Conservation (phyloP, 2,888 invertebrate genomes). For the Muschampia plurimacula region DNA sequence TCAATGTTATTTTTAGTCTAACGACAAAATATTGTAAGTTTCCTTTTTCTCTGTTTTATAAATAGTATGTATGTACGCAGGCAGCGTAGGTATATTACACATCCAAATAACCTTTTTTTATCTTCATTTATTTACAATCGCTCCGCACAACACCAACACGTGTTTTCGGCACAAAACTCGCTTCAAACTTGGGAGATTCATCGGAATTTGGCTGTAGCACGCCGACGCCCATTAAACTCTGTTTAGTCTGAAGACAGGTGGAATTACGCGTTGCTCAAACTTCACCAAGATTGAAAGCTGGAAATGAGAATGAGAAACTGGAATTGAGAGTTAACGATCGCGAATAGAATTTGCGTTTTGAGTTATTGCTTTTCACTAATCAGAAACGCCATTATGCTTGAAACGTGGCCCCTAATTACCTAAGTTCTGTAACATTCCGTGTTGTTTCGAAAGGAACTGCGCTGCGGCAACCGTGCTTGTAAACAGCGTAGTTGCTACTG, state of each 20-base stretch:
- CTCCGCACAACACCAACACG: constrained; percentile 1
- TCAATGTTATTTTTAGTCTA: too few species aligned
- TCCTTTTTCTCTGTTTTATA: too few species aligned
- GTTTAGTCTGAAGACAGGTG: constrained; percentile 67
- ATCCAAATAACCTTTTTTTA: too few species aligned
- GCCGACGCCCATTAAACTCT: constrained; percentile 61
- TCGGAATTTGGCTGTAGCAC: constrained; percentile 50
- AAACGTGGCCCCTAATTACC: constrained; percentile 27
- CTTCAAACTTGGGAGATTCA: constrained; percentile 55
- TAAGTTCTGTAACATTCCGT: constrained; percentile 16
- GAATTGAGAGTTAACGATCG: constrained; percentile 42
- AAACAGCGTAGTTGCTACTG: background rate
- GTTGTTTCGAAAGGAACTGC: background rate
- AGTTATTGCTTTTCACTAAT: constrained; percentile 29
- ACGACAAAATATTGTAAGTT: too few species aligned
- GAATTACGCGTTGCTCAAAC: constrained; percentile 52
- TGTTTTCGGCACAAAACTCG: constrained; percentile 13
- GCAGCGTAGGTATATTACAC: too few species aligned
- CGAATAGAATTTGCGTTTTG: constrained; percentile 30
- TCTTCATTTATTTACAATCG: background rate
- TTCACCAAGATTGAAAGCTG: constrained; percentile 50
- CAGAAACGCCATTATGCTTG: constrained; percentile 15
- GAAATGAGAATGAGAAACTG: constrained; percentile 38
- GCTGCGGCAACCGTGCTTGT: background rate
- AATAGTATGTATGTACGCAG: too few species aligned